Conservation (phyloP, 2,888 invertebrate genomes). For the Eumerus sabulonum region DNA sequence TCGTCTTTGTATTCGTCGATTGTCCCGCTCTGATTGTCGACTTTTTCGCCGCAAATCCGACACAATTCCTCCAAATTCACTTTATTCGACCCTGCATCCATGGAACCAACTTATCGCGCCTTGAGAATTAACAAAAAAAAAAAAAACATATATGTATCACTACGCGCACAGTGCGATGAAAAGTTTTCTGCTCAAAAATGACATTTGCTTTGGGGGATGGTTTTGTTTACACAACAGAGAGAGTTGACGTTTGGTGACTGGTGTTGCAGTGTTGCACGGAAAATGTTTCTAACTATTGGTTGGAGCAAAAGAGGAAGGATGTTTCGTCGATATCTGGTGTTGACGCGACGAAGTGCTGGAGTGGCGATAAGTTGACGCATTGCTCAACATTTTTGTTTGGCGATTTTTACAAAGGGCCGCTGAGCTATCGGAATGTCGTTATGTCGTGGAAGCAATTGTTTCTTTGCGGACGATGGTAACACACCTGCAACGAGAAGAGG, state of each 20-base stretch:
- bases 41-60: constrained; percentile 43
- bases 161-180: not conserved
- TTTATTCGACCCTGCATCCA: not conserved
- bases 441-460: too few species aligned
- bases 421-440: too few species aligned
- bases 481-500: too few species aligned
- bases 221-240: constrained; percentile 58
- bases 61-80: constrained; percentile 46
- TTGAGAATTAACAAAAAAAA: too few species aligned
- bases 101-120: too few species aligned
- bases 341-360: not conserved
- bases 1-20: constrained; percentile 26
- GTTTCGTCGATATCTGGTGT: not conserved
- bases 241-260: constrained; percentile 13
- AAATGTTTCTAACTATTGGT: constrained; percentile 10
- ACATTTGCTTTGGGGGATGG: constrained; percentile 3
- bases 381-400: too few species aligned
- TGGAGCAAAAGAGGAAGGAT: not conserved
- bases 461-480: too few species aligned
- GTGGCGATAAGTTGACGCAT: too few species aligned
- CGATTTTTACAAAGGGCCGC: too few species aligned
- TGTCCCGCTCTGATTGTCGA: constrained; percentile 6
- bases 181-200: not conserved
- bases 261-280: constrained; percentile 14
- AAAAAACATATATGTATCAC: too few species aligned